These are phyloP conservation scores for Perccottus glenii DNA, from an alignment of 2,113 vertebrate species.

Conservation along the genomic window DNA sequence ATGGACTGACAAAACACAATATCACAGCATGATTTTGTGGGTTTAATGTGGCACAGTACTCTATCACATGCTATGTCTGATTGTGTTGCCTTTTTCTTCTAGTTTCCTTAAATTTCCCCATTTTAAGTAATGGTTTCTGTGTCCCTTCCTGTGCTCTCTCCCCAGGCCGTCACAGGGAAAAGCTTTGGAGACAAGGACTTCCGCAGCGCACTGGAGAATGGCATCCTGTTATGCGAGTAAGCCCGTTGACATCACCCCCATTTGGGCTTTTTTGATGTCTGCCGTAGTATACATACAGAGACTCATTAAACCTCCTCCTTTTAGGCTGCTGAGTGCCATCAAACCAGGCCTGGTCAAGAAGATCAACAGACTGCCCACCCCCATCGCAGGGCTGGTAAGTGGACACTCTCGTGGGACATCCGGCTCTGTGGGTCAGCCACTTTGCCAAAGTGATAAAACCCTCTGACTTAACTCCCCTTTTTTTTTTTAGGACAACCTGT, in stretches of 20 bases:
- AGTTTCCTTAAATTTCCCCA: background rate
- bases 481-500: constrained; percentile 89
- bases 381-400: constrained; percentile 97
- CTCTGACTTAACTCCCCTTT: constrained; percentile 10
- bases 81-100: background rate
- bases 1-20: background rate
- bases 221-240: constrained; percentile 98
- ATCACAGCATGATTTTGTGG: background rate
- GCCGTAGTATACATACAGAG: constrained; percentile 27
- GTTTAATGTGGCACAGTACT: background rate
- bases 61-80: background rate
- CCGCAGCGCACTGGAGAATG: constrained; percentile 92
- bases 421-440: constrained; percentile 6
- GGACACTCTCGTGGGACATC: constrained; percentile 30
- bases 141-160: constrained; percentile 39
- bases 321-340: constrained; percentile 95
- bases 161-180: constrained; percentile 92
- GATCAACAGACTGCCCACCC: constrained; percentile 96
- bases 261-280: constrained; percentile 30
- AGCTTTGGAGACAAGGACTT: constrained; percentile 95
- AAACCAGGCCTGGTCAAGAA: constrained; percentile 96
- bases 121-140: constrained; percentile 21
- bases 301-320: constrained; percentile 32
- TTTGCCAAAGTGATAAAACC: constrained; percentile 32
- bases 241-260: constrained; percentile 56